Evolutionary conservation across 2,797 vertebrate species (phyloP), one percentile per base, ranked within the genome.

Genomic region (Myiotriccus ornatus): DNA sequence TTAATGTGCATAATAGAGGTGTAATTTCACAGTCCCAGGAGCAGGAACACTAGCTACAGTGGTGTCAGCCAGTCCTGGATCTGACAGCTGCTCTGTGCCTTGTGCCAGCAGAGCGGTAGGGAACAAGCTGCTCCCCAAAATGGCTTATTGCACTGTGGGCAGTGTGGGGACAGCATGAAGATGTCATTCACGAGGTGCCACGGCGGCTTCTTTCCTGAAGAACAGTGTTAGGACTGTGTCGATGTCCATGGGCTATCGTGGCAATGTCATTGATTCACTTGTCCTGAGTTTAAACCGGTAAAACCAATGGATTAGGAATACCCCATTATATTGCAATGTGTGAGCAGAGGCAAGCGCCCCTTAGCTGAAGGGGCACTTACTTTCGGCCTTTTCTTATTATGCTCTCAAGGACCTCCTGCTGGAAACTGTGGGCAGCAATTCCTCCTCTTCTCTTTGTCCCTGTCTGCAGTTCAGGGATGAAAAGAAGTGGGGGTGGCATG

Each of bases 21-120:
- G 25, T 21, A 35, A 49, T 50, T 71, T 32, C 73, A 53, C 21
- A 53, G 39, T 28, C 37, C 43, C 15, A 41, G 53, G 28, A 65
- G 41, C 5, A 44, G 39, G 22, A 49, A 41, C 14, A 24, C 9
- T 24, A 32, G 11, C 0, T 1, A 55, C 0, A 1, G 41, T 12
- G 28, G 32, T 30, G 79, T 37, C 34, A 6, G 6, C 10, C 47
- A 47, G 14, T 39, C 37, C 43, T n/a, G 50, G 30, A 22, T 22
- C 14, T 21, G 73, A 16, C 35, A 83, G 19, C 9, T 12, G 4
- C 23, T 53, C 37, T 0, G 0, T 34, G 17, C 30, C n/a, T 67
- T 71, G 53, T 79, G 53, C 62, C 44, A 86, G 49, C 44, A 49
- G 62, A 71, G 32, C n/a, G 37, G 22, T 27, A 55, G 49, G 71